A percentile compares a stretch with the other conserved stretches of the same genome.
Conservation (phyloP, 2,888 invertebrate species). For the Deroplatys truncata region DNA sequence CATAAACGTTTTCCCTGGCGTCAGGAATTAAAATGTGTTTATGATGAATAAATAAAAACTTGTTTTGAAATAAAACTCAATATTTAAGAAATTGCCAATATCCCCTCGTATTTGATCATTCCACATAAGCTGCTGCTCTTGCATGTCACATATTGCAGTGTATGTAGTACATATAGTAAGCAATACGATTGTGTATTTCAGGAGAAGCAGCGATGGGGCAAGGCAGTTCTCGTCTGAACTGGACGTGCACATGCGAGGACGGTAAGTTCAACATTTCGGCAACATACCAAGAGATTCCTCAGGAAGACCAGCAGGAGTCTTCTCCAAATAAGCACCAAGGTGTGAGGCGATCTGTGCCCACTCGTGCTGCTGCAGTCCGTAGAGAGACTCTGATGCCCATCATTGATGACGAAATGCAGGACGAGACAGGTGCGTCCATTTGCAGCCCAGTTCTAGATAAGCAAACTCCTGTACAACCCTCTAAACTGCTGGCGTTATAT, state of each 20-base stretch:
- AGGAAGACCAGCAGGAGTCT: background rate
- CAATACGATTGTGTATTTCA: background rate
- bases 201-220: background rate
- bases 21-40: no score
- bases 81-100: no score
- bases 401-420: slow-evolving; percentile 14
- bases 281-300: slow-evolving; percentile 1
- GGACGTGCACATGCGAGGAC: slow-evolving; percentile 6
- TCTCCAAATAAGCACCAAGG: background rate
- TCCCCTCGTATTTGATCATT: no score
- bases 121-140: no score
- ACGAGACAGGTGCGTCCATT: background rate
- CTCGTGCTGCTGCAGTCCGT: background rate
- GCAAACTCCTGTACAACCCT: no score
- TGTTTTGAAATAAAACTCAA: no score
- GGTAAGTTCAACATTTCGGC: slow-evolving; percentile 13
- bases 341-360: background rate
- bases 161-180: no score
- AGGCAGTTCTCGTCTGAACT: slow-evolving; percentile 2
- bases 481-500: no score
- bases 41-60: no score
- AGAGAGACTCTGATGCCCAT: slow-evolving; percentile 17
- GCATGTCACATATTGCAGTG: no score
- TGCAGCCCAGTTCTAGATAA: no score
- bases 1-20: no score